Conservation (phyloP, 2,797 vertebrate species). For the Erethizon dorsatum region DNA sequence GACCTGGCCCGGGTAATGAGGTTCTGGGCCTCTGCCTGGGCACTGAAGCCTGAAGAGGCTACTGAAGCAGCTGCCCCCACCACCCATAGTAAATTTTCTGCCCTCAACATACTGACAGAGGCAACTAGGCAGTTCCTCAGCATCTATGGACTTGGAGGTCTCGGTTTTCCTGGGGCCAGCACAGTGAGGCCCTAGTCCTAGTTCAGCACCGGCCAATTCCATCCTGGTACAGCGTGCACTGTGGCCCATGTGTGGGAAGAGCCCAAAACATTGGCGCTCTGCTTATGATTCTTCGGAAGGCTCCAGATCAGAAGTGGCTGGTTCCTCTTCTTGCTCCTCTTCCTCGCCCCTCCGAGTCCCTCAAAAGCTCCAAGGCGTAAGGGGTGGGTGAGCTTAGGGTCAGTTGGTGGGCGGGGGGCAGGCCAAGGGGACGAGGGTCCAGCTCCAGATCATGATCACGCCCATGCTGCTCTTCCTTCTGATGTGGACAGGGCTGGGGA, state of each 20-base stretch:
- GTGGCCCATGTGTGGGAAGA: background rate
- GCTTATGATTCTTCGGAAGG: background rate
- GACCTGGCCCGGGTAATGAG: background rate
- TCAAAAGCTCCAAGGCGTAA: background rate
- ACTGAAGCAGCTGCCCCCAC: background rate
- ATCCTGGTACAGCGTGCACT: background rate
- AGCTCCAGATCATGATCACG: fast-evolving
- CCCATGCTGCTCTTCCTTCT: background rate
- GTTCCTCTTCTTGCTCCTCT: too few relatives aligned
- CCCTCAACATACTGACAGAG: background rate
- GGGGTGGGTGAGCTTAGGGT: background rate
- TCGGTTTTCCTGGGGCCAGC: background rate
- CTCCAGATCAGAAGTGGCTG: background rate
- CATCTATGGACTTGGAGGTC: background rate
- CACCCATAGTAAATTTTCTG: background rate
- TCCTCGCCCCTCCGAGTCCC: background rate
- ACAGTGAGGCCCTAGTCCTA: background rate
- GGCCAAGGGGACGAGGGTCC: background rate
- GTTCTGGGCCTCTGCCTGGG: background rate
- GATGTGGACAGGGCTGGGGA: too few relatives aligned
- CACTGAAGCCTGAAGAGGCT: background rate
- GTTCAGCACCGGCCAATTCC: fast-evolving
- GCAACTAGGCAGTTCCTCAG: background rate
- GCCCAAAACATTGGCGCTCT: background rate
- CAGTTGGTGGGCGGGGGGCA: background rate